Percentiles rank a stretch among this genome's conserved stretches.
phyloP scores from a whole-genome alignment of 1,140 invertebrate genomes.

The Hypsibius dujardini region DNA sequence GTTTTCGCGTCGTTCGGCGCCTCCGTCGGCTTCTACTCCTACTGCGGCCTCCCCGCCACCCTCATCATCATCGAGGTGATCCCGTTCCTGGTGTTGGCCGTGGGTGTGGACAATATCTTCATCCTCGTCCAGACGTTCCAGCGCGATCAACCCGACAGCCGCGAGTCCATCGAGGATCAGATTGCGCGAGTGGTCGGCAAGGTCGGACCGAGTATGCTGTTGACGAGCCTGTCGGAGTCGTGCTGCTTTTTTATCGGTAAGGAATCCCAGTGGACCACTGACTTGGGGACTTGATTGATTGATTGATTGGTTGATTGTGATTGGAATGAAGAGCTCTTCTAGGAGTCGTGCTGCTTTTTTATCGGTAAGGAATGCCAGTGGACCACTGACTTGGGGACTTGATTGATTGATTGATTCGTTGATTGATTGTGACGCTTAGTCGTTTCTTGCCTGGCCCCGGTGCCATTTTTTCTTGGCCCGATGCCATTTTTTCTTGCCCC shows the following conservation, averaged over 20 bases:
- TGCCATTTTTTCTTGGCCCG: no score
- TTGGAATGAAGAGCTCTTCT: conserved; percentile 29
- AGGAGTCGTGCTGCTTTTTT: conserved; percentile 69
- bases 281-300: no score
- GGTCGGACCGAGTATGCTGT: conserved; percentile 70
- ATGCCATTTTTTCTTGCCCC: no score
- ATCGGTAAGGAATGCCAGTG: conserved; percentile 41
- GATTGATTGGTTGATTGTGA: no score
- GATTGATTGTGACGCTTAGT: no score
- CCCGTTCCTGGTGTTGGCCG: conserved; percentile 17
- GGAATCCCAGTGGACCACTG: not conserved
- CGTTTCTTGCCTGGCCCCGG: no score
- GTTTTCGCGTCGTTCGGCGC: no score
- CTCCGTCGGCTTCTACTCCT: no score
- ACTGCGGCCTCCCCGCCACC: no score
- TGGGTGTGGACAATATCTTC: conserved; percentile 20
- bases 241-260: conserved; percentile 66
- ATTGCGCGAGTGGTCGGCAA: conserved; percentile 56
- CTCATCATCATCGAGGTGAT: no score
- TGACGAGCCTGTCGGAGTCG: conserved; percentile 63
- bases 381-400: no score
- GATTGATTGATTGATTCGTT: no score
- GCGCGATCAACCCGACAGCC: conserved; percentile 20
- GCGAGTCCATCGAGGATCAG: conserved; percentile 43
- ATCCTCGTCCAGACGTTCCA: conserved; percentile 22